Conservation (phyloP, 2,888 invertebrate species). For the Lasioglossum pauxillum region DNA sequence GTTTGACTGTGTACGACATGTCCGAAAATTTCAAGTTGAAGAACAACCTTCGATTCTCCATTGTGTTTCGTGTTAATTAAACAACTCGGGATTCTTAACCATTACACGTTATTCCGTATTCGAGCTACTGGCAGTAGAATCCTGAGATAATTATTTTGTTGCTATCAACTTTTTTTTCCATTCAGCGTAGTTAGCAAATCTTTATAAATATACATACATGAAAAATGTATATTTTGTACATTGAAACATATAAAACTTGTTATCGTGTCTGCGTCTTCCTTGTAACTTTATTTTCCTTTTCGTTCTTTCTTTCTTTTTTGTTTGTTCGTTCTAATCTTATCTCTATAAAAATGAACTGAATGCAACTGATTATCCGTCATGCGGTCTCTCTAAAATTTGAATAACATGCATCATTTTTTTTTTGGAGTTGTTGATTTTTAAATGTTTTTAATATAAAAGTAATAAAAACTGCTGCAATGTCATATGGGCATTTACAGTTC, state of each 20-base stretch:
- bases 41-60: not conserved
- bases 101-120: conserved; percentile 49
- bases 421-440: conserved; percentile 28
- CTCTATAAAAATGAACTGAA: conserved; percentile 45
- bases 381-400: conserved; percentile 27
- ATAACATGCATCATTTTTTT: conserved; percentile 24
- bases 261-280: conserved; percentile 39
- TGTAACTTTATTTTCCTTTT: conserved; percentile 39
- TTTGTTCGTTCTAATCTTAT: conserved; percentile 41
- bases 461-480: conserved; percentile 52
- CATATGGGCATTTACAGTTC: conserved; percentile 25
- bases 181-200: conserved; percentile 50
- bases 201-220: conserved; percentile 66
- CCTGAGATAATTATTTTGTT: conserved; percentile 60
- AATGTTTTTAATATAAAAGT: conserved; percentile 62
- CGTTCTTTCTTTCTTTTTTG: not conserved
- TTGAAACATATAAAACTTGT: conserved; percentile 63
- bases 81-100: conserved; percentile 56
- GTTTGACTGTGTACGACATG: conserved; percentile 9
- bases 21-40: conserved; percentile 20
- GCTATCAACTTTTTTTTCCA: conserved; percentile 53
- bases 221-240: conserved; percentile 63
- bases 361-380: conserved; percentile 35
- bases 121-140: conserved; percentile 64
- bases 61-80: conserved; percentile 37